Base-by-base conservation (phyloP, 2,888 invertebrate genomes). In the Autographa pulchrina region DNA sequence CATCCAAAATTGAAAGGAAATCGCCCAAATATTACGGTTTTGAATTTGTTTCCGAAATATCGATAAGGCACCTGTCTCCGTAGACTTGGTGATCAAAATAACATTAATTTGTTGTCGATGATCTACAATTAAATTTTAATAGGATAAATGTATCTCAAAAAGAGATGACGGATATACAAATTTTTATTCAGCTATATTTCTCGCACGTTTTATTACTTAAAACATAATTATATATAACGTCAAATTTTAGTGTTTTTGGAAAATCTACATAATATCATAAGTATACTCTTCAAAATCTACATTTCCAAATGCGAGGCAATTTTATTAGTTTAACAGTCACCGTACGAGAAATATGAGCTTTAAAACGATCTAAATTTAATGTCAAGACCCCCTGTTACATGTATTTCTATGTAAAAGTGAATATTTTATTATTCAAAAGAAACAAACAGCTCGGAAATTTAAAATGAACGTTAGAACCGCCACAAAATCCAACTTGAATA, bases 231-330 rank as follows among this genome's bases (percentile, higher is more conserved):
- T 89, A 91, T 89, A 90, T 89, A 91, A 91, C 86, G 86, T 92
- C 90, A 91, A 90, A 93, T 91, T 91, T 93, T 90, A 90, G 89
- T 90, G 89, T 89, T 93, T 94, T 94, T 93, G 91, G 91, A 94
- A 94, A 92, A 91, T 90, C 91, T 94, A 84, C 81, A 82, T 84
- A 77, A 82, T 84, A 77, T 84, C 62, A 93, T 90, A 89, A 87
- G 89, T 90, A 92, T 93, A 92, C 91, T 92, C 89, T 78, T 94
- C 94, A 95, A 94, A 95, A 94, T 95, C 94, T 95, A 95, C 93
- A 89, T 93, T 94, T 92, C 95, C 96, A 95, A 96, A 96, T 96
- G 96, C 96, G 96, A 96, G 96, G 96, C 89, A 95, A 96, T 95
- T 94, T 95, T 90, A 91, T 91, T 94, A 94, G 94, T 94, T 90